phyloP scores from a whole-genome alignment of 2,113 vertebrate species.

The Galeopterus variegatus region DNA sequence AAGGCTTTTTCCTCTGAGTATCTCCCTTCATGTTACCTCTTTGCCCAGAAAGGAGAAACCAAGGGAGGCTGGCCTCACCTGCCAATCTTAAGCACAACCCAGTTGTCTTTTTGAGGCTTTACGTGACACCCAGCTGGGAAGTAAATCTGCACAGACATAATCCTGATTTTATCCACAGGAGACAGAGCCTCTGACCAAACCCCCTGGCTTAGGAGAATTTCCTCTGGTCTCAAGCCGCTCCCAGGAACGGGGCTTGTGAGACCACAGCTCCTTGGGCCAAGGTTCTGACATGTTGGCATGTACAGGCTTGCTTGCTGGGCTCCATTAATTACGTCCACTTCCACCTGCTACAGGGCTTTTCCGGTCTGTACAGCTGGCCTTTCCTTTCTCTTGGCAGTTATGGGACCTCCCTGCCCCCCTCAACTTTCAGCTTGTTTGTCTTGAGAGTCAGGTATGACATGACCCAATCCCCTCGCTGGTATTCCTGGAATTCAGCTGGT shows the following conservation, averaged over 20 bases:
- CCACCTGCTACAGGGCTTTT: constrained; percentile 71
- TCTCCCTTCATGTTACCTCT: background rate
- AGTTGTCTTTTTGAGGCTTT: constrained; percentile 48
- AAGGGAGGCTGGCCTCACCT: background rate
- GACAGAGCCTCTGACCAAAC: constrained; percentile 43
- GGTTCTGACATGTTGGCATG: constrained; percentile 39
- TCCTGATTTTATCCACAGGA: constrained; percentile 66
- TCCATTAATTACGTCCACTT: constrained; percentile 62
- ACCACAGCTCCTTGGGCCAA: background rate
- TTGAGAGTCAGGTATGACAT: constrained; percentile 81
- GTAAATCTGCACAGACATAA: constrained; percentile 68
- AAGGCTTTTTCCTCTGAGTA: background rate
- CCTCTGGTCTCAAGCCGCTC: background rate
- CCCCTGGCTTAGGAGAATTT: constrained; percentile 35
- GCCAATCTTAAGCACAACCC: constrained; percentile 46
- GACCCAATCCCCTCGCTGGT: constrained; percentile 67
- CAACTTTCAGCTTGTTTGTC: constrained; percentile 69
- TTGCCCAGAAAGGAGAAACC: constrained; percentile 5
- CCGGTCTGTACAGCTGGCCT: constrained; percentile 67
- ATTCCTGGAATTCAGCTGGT: constrained; percentile 81
- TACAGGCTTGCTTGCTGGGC: background rate
- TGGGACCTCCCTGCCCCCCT: background rate
- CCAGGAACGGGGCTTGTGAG: background rate
- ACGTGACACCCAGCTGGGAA: constrained; percentile 68
- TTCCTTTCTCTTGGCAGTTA: constrained; percentile 5